Evolutionary conservation across 2,888 invertebrate genomes (phyloP), one percentile per base, ranked within the genome.

Genomic region (Rutpela maculata): DNA sequence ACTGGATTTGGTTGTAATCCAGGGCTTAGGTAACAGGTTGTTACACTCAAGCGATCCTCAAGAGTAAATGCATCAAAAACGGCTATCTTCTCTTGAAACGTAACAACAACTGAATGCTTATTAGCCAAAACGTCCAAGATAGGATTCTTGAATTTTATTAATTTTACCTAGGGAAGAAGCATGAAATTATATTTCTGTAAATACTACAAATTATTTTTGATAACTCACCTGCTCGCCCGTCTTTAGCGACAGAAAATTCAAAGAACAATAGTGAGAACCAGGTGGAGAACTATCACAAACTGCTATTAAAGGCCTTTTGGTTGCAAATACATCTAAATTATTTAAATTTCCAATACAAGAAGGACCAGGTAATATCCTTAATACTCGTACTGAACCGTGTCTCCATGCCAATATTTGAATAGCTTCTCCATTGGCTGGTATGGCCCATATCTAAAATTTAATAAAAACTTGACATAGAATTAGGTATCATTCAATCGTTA

Each of bases 391-490:
- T 80, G 95, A 94, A 71, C 98, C 98, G 90, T 98, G 98, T 70
- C 98, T 93, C 95, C 98, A 97, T 3, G 98, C 98, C 77, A 99
- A 90, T 31, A 99, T 96, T 90, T 99, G 99, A 78, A 96, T 95
- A 1, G 98, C 99, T 88, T 99, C 98, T 22, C 99, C 98, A 84
- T 94, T 95, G 10, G 96, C 95, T 17, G 95, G 94, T 79, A 97
- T 93, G 72, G 95, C 92, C 97, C 97, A 97, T 62, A 96, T 95
- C 94, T 97, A 68, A 74, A 80, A 75, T 59, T 72, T 56, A 67
- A 38, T 22, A 22, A 65, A 35, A 22, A 65, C 74, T 72, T n/a
- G n/a, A n/a, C n/a, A n/a, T n/a, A n/a, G n/a, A n/a, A n/a, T n/a
- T n/a, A n/a, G n/a, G n/a, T n/a, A n/a, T n/a, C n/a, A n/a, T n/a